Percentiles rank a stretch among this genome's conserved stretches.
Evolutionary conservation across 2,797 vertebrate species (phyloP).

Genomic region (Morus bassanus): DNA sequence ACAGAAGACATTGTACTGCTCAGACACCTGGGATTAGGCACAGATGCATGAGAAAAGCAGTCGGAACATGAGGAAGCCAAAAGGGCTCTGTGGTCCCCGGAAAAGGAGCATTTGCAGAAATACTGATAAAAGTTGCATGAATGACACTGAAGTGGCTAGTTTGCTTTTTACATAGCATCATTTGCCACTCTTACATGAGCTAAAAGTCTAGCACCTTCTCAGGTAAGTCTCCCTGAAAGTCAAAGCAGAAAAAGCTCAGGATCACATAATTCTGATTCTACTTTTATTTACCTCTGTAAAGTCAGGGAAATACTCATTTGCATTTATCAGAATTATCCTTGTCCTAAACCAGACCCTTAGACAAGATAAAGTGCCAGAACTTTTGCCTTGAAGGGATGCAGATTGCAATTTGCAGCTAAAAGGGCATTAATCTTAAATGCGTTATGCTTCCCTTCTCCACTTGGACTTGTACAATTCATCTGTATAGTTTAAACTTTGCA

Average conservation of each 20-base stretch:
- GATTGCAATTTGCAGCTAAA: not conserved
- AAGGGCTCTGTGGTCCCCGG: not conserved
- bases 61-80: not conserved
- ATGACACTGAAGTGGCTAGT: not conserved
- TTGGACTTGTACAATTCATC: not conserved
- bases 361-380: not conserved
- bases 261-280: not conserved
- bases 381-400: not conserved
- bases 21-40: not conserved
- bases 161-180: not conserved
- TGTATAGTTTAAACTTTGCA: rapidly evolving
- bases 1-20: not conserved
- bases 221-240: not conserved
- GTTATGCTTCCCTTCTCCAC: not conserved
- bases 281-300: not conserved
- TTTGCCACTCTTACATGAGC: not conserved
- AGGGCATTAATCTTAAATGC: not conserved
- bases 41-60: not conserved
- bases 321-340: not conserved
- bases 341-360: not conserved
- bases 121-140: not conserved
- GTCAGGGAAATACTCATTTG: not conserved
- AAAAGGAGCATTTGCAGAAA: not conserved
- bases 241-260: not conserved
- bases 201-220: not conserved